phyloP scores from a whole-genome alignment of 2,888 invertebrate genomes.

The Catocala fraxini region DNA sequence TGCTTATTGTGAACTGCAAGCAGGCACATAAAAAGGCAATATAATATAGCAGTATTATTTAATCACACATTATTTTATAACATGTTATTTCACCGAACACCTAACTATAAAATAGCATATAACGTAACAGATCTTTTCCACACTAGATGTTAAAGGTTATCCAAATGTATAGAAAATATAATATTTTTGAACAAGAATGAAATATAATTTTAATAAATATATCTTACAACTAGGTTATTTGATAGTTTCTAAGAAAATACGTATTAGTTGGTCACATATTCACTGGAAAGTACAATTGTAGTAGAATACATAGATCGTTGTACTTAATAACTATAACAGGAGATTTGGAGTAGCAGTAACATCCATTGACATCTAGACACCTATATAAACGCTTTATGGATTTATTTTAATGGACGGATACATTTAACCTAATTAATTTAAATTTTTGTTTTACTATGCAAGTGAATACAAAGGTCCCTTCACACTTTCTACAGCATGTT shows the following conservation, averaged over 20 bases:
- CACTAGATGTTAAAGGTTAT: slow-evolving; percentile 27
- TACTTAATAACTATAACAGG: slow-evolving; percentile 48
- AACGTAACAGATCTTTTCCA: slow-evolving; percentile 57
- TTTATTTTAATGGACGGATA: slow-evolving; percentile 58
- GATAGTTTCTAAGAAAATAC: slow-evolving; percentile 26
- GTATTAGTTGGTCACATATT: slow-evolving; percentile 30
- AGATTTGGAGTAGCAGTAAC: slow-evolving; percentile 48
- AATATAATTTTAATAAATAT: slow-evolving; percentile 35
- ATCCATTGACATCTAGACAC: slow-evolving; percentile 30
- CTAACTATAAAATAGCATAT: slow-evolving; percentile 42
- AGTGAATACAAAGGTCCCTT: not conserved
- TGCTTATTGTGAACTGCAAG: slow-evolving; percentile 21
- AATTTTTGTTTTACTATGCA: slow-evolving; percentile 1
- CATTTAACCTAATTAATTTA: slow-evolving; percentile 31
- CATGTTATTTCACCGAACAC: slow-evolving; percentile 51
- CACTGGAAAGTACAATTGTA: slow-evolving; percentile 21
- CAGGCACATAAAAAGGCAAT: slow-evolving; percentile 50
- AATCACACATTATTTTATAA: slow-evolving; percentile 40
- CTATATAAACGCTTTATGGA: slow-evolving; percentile 20
- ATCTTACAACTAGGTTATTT: slow-evolving; percentile 21
- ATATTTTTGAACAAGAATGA: slow-evolving; percentile 13
- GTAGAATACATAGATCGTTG: slow-evolving; percentile 44
- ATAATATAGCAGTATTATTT: slow-evolving; percentile 43
- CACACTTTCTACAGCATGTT: too few species aligned
- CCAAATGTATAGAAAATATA: slow-evolving; percentile 29